phyloP scores from a whole-genome alignment of 2,113 vertebrate genomes.

The Cardinalis cardinalis region DNA sequence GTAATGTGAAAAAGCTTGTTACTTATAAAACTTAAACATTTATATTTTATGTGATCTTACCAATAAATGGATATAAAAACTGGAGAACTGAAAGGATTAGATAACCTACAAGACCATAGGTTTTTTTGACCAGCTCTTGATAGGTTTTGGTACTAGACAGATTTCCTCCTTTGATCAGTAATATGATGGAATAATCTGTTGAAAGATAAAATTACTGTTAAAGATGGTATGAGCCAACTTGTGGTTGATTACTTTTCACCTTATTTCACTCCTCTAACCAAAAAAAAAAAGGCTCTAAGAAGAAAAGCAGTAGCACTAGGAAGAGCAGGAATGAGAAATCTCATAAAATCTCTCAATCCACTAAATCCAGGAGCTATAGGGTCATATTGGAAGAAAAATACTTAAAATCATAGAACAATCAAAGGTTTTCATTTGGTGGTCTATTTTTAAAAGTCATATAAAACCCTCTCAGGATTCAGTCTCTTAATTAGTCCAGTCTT shows the following conservation, averaged over 20 bases:
- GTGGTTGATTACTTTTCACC: background rate
- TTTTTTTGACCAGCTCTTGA: conserved; percentile 87
- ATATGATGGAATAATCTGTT: conserved; percentile 91
- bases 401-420: background rate
- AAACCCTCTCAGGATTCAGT: background rate
- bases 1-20: background rate
- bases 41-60: conserved; percentile 70
- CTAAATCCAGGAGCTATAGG: background rate
- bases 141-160: conserved; percentile 87
- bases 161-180: conserved; percentile 89
- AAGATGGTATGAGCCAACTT: background rate
- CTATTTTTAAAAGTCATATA: background rate
- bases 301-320: background rate
- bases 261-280: background rate
- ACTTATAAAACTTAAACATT: background rate
- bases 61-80: conserved; percentile 95
- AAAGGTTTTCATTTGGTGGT: background rate
- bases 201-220: conserved; percentile 43
- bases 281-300: background rate
- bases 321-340: background rate
- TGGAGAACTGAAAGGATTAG: conserved; percentile 87
- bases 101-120: conserved; percentile 88
- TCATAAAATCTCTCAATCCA: background rate
- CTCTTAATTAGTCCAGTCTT: background rate
- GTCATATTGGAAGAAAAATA: background rate